phyloP scores from a whole-genome alignment of 2,797 vertebrate genomes.

The Poeciliopsis paucimaculata region DNA sequence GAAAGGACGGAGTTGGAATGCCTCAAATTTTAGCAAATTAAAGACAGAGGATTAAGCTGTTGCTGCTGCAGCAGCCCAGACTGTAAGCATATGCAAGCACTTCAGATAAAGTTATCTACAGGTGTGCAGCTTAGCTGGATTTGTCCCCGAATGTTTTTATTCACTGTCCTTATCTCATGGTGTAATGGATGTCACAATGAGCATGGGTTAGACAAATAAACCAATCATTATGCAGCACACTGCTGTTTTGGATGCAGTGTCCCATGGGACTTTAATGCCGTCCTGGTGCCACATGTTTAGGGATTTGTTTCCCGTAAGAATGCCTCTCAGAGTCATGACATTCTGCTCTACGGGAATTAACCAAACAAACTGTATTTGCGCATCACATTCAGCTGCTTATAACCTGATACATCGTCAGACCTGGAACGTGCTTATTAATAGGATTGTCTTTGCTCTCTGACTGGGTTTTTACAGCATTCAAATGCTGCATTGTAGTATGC shows the following conservation, averaged over 20 bases:
- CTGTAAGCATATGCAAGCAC: conserved; percentile 42
- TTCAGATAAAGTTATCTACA: conserved; percentile 52
- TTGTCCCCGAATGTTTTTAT: conserved; percentile 40
- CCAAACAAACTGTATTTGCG: conserved; percentile 36
- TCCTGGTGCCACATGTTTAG: conserved; percentile 26
- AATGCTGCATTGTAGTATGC: conserved; percentile 39
- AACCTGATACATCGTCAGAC: conserved; percentile 7
- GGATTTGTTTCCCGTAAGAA: conserved; percentile 41
- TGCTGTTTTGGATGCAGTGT: conserved; percentile 1
- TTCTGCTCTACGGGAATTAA: conserved; percentile 28
- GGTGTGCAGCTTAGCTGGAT: conserved; percentile 45
- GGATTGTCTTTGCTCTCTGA: conserved; percentile 35
- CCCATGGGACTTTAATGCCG: conserved; percentile 3
- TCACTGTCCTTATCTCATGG: conserved; percentile 21
- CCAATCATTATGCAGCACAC: conserved; percentile 18
- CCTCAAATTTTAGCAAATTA: conserved; percentile 26
- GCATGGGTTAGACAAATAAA: conserved; percentile 22
- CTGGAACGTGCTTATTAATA: conserved; percentile 24
- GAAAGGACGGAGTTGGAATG: conserved; percentile 17
- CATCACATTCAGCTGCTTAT: conserved; percentile 3
- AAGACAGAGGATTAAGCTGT: conserved; percentile 41
- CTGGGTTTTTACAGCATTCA: conserved; percentile 24
- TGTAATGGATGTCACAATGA: conserved; percentile 30
- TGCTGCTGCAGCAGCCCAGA: conserved; percentile 30
- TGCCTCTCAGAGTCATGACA: conserved; percentile 16